phyloP scores from a whole-genome alignment of 1,140 invertebrate species.

The Stenopsyche tienmushanensis region DNA sequence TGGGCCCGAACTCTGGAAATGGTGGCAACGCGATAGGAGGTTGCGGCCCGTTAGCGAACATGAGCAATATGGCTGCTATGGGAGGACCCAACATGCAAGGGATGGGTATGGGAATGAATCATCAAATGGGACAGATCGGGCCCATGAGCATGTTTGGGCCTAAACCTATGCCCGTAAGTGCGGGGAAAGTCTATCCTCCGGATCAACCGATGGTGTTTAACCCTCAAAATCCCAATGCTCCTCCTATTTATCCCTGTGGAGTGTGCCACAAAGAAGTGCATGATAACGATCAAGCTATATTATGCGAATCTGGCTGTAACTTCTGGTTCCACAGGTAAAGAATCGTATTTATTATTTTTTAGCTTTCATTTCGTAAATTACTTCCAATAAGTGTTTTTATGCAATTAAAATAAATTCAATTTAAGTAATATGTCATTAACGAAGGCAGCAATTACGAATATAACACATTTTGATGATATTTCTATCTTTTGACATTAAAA shows the following conservation, averaged over 20 bases:
- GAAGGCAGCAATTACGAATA: no score
- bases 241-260: slow-evolving; percentile 95
- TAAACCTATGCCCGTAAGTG: slow-evolving; percentile 83
- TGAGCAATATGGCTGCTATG: slow-evolving; percentile 63
- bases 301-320: slow-evolving; percentile 98
- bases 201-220: slow-evolving; percentile 98
- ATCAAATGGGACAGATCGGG: slow-evolving; percentile 59
- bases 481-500: no score
- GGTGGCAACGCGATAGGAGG: slow-evolving; percentile 59
- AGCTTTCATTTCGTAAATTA: slow-evolving; percentile 13
- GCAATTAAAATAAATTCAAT: no score
- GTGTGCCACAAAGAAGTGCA: slow-evolving; percentile 98
- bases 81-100: slow-evolving; percentile 61
- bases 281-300: slow-evolving; percentile 97
- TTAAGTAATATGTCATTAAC: no score
- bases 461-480: no score
- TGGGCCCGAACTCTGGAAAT: slow-evolving; percentile 57
- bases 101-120: slow-evolving; percentile 57
- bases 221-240: slow-evolving; percentile 96
- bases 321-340: slow-evolving; percentile 98
- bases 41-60: slow-evolving; percentile 61
- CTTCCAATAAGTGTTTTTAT: no score
- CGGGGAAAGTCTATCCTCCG: slow-evolving; percentile 90
- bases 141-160: slow-evolving; percentile 64
- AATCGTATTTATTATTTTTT: no score